Conservation (phyloP, 2,888 invertebrate genomes). For the Catotricha subobsoleta region DNA sequence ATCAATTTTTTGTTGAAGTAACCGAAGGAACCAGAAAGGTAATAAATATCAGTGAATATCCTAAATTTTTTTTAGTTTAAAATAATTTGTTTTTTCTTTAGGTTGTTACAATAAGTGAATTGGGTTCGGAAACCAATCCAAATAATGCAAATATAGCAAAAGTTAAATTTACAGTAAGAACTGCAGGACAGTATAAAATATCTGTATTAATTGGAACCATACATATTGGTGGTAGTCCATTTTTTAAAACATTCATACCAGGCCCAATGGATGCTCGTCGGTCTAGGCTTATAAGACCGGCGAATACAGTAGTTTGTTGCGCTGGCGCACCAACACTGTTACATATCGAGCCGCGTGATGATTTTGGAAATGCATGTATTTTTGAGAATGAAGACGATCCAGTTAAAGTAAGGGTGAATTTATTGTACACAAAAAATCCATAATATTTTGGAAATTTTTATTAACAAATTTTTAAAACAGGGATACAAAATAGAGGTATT, state of each 20-base stretch:
- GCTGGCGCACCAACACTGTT: slow-evolving; percentile 56
- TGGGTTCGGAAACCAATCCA: slow-evolving; percentile 74
- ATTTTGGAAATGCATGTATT: slow-evolving; percentile 69
- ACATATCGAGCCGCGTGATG: slow-evolving; percentile 79
- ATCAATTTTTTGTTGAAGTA: slow-evolving; percentile 74
- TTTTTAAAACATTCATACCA: slow-evolving; percentile 62
- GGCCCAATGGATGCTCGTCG: slow-evolving; percentile 69
- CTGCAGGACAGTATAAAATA: slow-evolving; percentile 76
- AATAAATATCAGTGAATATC: slow-evolving; percentile 7
- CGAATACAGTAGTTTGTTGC: slow-evolving; percentile 69
- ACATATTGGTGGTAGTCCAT: slow-evolving; percentile 72
- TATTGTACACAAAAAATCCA: no score
- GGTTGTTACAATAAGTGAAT: slow-evolving; percentile 68
- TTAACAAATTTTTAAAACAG: no score
- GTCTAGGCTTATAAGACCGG: slow-evolving; percentile 65
- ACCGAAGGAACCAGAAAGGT: slow-evolving; percentile 68
- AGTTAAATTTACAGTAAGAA: slow-evolving; percentile 81
- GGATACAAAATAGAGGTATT: slow-evolving; percentile 42
- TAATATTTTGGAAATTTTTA: no score
- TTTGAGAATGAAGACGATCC: slow-evolving; percentile 42
- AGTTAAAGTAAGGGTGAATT: slow-evolving; percentile 30
- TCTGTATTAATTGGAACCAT: slow-evolving; percentile 67
- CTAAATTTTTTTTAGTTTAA: neutral
- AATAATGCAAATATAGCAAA: slow-evolving; percentile 70
- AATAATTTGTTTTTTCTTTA: slow-evolving; percentile 20